Conservation (phyloP, 2,113 vertebrate genomes). For the Microtus oregoni region DNA sequence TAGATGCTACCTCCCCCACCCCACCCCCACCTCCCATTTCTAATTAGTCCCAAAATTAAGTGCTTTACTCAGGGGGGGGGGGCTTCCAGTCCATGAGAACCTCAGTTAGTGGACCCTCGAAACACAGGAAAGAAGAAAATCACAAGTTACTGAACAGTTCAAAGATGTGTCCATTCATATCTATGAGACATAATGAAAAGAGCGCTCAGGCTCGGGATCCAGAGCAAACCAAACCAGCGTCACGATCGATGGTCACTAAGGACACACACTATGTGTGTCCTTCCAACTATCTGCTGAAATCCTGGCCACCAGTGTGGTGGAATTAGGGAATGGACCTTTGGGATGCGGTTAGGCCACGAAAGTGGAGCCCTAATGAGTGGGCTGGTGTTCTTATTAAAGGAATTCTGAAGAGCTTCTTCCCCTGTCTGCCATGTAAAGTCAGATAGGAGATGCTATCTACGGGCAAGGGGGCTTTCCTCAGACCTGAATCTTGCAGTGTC, state of each 20-base stretch:
- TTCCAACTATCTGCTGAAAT: background rate
- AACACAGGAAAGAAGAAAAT: constrained; percentile 47
- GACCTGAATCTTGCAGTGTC: background rate
- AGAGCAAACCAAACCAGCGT: background rate
- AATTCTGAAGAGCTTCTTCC: background rate
- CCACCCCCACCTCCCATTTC: background rate
- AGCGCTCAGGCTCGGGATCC: background rate
- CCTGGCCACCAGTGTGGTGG: background rate
- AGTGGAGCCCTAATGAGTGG: background rate
- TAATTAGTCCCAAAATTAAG: constrained; percentile 45
- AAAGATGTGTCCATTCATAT: constrained; percentile 35
- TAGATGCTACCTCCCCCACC: background rate
- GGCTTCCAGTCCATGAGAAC: background rate
- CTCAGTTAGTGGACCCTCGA: constrained; percentile 8
- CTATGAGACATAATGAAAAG: constrained; percentile 14
- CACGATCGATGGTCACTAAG: background rate
- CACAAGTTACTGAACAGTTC: constrained; percentile 18
- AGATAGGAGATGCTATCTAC: background rate
- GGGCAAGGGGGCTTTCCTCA: background rate
- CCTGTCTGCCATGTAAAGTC: background rate
- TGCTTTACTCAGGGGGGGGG: constrained; percentile 20
- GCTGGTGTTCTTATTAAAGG: background rate
- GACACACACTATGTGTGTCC: background rate
- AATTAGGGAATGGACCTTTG: background rate
- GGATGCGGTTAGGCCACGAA: background rate